A percentile compares a stretch with the other conserved stretches of the same genome.
These are phyloP conservation scores for Hippocampus barbouri DNA, from an alignment of 2,113 vertebrate genomes.

Conservation along the genomic window DNA sequence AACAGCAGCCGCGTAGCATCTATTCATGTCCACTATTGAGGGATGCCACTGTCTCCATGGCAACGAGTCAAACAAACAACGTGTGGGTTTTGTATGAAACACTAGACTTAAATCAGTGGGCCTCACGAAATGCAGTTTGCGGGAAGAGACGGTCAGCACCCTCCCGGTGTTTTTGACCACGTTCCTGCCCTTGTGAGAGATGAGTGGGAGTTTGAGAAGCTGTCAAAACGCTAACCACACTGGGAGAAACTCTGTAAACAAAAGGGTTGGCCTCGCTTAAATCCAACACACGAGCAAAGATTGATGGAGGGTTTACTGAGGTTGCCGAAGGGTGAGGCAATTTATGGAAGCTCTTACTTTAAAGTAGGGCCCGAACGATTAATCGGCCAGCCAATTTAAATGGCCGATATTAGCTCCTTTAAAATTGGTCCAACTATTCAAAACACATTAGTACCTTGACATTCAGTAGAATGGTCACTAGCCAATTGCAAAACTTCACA, in stretches of 20 bases:
- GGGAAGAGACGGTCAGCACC: conserved; percentile 46
- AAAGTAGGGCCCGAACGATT: neutral
- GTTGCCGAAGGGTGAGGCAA: conserved; percentile 19
- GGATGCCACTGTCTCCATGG: conserved; percentile 64
- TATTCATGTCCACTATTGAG: conserved; percentile 63
- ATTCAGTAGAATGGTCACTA: too few species aligned
- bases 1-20: conserved; percentile 28
- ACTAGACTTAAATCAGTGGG: conserved; percentile 60
- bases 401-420: too few species aligned
- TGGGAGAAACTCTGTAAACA: conserved; percentile 63
- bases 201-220: conserved; percentile 54
- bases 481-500: neutral
- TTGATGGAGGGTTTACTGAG: conserved; percentile 23
- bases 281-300: conserved; percentile 32
- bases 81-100: conserved; percentile 74
- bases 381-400: too few species aligned
- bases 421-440: too few species aligned
- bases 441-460: too few species aligned
- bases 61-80: conserved; percentile 76
- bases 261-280: conserved; percentile 45
- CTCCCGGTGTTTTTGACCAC: conserved; percentile 37
- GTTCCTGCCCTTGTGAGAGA: conserved; percentile 49
- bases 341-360: neutral
- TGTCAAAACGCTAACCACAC: conserved; percentile 63
- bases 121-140: conserved; percentile 57